Conservation (phyloP, 2,888 invertebrate species). For the Suillia variegata region DNA sequence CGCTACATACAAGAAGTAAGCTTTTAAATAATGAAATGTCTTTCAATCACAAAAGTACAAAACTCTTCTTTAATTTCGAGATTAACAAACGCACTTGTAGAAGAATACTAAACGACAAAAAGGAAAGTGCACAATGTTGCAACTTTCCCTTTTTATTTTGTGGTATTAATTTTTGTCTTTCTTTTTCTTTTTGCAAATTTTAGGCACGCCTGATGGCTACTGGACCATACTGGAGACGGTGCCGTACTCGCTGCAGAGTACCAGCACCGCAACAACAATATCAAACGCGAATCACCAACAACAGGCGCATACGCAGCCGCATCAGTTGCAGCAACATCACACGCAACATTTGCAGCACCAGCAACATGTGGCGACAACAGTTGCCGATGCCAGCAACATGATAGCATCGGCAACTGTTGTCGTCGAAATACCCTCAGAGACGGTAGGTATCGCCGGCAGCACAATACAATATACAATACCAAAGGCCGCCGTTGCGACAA, state of each 20-base stretch:
- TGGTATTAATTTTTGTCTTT: slow-evolving; percentile 13
- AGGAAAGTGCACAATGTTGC: background rate
- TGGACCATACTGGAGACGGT: slow-evolving; percentile 60
- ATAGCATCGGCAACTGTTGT: slow-evolving; percentile 55
- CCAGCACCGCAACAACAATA: slow-evolving; percentile 21
- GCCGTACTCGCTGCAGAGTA: slow-evolving; percentile 51
- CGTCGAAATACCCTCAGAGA: slow-evolving; percentile 55
- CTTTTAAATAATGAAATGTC: no score
- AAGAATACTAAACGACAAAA: background rate
- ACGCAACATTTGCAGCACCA: slow-evolving; percentile 31
- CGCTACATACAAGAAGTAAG: no score
- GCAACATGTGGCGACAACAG: slow-evolving; percentile 28
- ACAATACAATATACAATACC: slow-evolving; percentile 58
- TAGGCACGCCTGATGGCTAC: slow-evolving; percentile 51
- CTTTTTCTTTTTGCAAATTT: slow-evolving; percentile 19
- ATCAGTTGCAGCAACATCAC: slow-evolving; percentile 27
- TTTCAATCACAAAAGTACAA: background rate
- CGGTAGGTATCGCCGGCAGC: slow-evolving; percentile 51
- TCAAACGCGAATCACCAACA: slow-evolving; percentile 20
- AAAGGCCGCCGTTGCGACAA: slow-evolving; percentile 38
- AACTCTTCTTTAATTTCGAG: background rate
- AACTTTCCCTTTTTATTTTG: background rate
- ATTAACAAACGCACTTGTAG: background rate
- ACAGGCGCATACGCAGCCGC: slow-evolving; percentile 9
- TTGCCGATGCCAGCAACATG: slow-evolving; percentile 34